Conservation (phyloP, 2,797 vertebrate genomes). For the Acestrorhynchus altus region DNA sequence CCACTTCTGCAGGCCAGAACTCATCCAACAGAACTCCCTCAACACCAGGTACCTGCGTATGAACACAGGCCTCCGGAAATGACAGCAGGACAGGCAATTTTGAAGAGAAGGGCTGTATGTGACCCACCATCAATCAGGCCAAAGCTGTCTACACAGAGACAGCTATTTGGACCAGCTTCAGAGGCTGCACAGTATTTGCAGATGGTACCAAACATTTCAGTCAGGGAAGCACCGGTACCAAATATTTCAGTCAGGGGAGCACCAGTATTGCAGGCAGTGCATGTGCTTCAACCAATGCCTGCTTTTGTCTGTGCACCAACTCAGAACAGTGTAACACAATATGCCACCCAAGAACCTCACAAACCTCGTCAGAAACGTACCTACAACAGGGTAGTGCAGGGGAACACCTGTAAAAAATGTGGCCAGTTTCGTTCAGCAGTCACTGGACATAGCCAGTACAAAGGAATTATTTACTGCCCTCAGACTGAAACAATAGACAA, state of each 20-base stretch:
- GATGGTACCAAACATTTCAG: neutral
- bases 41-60: neutral
- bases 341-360: neutral
- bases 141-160: neutral
- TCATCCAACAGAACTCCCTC: neutral
- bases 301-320: neutral
- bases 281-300: neutral
- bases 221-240: neutral
- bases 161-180: neutral
- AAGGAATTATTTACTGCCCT: constrained; percentile 26
- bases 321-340: neutral
- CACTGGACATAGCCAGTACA: constrained; percentile 26
- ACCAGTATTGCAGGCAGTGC: neutral
- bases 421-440: constrained; percentile 23
- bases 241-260: neutral
- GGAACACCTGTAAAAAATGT: constrained; percentile 38
- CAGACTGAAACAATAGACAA: neutral
- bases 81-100: neutral
- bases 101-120: neutral
- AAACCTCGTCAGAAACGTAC: neutral
- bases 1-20: neutral
- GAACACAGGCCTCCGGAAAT: neutral
- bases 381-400: constrained; percentile 13
- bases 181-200: neutral
- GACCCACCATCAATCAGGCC: constrained; percentile 1